Percentiles rank a stretch among this genome's conserved stretches.
phyloP scores from a whole-genome alignment of 2,888 invertebrate genomes.

The Cyrtodaria siliqua region DNA sequence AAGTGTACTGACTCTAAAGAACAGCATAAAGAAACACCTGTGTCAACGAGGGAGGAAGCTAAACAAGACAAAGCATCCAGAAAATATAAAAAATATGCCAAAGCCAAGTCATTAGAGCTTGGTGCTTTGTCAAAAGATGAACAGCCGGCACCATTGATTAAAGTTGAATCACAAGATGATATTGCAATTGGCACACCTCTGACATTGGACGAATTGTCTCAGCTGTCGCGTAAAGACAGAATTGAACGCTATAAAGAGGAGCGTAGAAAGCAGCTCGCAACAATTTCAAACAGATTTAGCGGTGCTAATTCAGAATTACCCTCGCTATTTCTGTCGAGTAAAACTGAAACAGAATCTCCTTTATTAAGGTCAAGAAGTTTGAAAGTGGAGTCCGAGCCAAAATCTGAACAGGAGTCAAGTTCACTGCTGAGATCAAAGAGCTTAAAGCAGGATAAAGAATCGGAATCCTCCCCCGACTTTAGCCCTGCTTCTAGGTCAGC shows the following conservation, averaged over 20 bases:
- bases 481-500: slow-evolving; percentile 11
- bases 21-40: slow-evolving; percentile 25
- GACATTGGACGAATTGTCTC: slow-evolving; percentile 42
- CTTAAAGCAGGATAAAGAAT: slow-evolving; percentile 44
- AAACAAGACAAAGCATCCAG: slow-evolving; percentile 25
- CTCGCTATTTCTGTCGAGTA: slow-evolving; percentile 63
- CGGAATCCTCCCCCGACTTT: slow-evolving; percentile 15
- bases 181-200: slow-evolving; percentile 19
- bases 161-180: slow-evolving; percentile 47
- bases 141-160: slow-evolving; percentile 2
- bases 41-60: slow-evolving; percentile 6
- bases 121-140: slow-evolving; percentile 42
- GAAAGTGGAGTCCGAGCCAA: slow-evolving; percentile 58
- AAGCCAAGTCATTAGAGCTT: slow-evolving; percentile 59
- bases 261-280: slow-evolving; percentile 90
- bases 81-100: slow-evolving; percentile 55
- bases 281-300: slow-evolving; percentile 62
- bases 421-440: slow-evolving; percentile 65
- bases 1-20: slow-evolving; percentile 16
- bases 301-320: slow-evolving; percentile 54
- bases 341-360: slow-evolving; percentile 30
- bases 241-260: slow-evolving; percentile 92
- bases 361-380: slow-evolving; percentile 67
- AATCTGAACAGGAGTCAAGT: slow-evolving; percentile 34
- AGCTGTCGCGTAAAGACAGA: slow-evolving; percentile 87